Base-by-base conservation (phyloP, 2,797 vertebrate species). In the Falco concolor region DNA sequence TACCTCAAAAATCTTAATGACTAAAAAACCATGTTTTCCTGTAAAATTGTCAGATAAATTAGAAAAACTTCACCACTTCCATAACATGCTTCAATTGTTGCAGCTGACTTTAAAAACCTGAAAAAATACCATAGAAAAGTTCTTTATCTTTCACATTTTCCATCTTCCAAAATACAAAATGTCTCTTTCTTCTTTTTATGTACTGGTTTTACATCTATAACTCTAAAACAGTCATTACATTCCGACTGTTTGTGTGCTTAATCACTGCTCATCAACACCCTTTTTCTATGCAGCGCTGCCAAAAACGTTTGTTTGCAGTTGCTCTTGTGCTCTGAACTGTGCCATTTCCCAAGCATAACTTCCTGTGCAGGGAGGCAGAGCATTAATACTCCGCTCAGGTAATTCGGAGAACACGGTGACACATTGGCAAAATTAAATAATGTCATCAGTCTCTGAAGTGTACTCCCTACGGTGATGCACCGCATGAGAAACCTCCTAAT, bases 341-440 rank as follows among this genome's bases (percentile, higher is more conserved):
- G 86, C 34, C 4, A 8, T 94, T 93, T 89, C 74, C 84, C 64
- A 56, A 57, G 70, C 67, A 70, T 59, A 94, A 72, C 90, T 93
- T 91, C 93, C 90, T 95, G 1, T 76, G 87, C 70, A 84, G 85
- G 84, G 54, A 97, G 79, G 87, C 67, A 92, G 77, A 90, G 63
- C 78, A 90, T 96, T 96, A 96, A 95, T 91, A 91, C 47, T 12
- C 89, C 70, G 91, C 94, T 96, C 96, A 94, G 95, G 95, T 94
- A 97, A 91, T 82, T 76, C 5, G 7, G 73, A 60, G 90, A 96
- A 75, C 38, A 50, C 68, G 40, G 91, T 80, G 94, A 96, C 95
- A 96, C 91, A 88, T 50, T 50, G 95, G 97, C 89, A 90, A 96
- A 98, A 98, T 98, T 98, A 97, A 97, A 97, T 96, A 95, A 97